Conservation (phyloP, 2,113 vertebrate species). For the Rhynchomys soricoides region DNA sequence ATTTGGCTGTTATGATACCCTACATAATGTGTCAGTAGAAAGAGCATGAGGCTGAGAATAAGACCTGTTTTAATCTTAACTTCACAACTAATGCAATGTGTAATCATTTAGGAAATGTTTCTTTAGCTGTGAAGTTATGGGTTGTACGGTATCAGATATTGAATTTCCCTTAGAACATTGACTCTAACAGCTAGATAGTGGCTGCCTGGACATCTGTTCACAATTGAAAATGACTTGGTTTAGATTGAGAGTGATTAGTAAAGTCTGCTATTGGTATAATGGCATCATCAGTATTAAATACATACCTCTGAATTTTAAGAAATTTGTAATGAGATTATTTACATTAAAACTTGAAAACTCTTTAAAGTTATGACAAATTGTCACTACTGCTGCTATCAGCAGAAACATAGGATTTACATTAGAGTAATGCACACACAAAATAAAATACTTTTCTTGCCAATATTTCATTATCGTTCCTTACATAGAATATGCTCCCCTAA, state of each 20-base stretch:
- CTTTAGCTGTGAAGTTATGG: neutral
- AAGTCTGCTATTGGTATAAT: neutral
- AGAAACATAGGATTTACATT: neutral
- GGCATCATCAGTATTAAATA: neutral
- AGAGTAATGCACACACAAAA: neutral
- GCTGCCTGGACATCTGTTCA: neutral
- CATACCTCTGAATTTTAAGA: neutral
- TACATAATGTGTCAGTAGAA: neutral
- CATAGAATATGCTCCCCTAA: neutral
- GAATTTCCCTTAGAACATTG: neutral
- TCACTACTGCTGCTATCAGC: neutral
- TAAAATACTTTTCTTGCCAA: neutral
- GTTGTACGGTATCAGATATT: neutral
- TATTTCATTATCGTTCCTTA: constrained; percentile 25
- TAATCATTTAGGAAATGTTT: constrained; percentile 10
- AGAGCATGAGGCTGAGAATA: neutral
- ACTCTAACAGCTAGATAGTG: neutral
- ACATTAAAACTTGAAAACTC: constrained; percentile 2
- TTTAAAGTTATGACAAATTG: neutral
- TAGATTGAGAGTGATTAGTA: neutral
- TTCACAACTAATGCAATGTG: neutral
- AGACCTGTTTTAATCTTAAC: neutral
- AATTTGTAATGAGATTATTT: neutral
- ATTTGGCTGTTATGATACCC: neutral
- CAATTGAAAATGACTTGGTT: neutral